Evolutionary conservation across 2,797 vertebrate species (phyloP), one percentile per base, ranked within the genome.

Genomic region (Anguilla megastoma): DNA sequence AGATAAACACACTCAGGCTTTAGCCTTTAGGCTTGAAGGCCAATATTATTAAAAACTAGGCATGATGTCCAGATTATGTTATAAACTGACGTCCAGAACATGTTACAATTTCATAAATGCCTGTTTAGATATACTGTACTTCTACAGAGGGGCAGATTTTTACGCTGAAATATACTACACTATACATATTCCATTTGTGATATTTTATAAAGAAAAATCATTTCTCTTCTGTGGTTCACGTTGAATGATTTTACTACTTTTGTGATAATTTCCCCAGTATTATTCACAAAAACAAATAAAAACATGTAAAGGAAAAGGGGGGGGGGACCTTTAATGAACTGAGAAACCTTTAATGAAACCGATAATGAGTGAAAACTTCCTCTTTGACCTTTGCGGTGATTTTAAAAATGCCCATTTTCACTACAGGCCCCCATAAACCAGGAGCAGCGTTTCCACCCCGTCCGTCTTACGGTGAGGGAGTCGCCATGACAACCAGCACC

Each of bases 401-500:
- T 60, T 33, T 33, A 41, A 60, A 36, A 48, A 16, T 12, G 36
- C 21, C 52, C 3, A 12, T 83, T 27, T 4, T 84, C 41, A 52
- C 48, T 12, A 12, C 56, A 24, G 45, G 41, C 69, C 69, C 36
- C 48, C 76, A 54, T 45, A 30, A 79, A 69, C 33, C 71, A 48
- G 7, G 56, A 83, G 85, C 85, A 36, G 56, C 33, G 48, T 24
- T 50, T 3, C 52, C 2, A 27, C 50, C 21, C 85, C 45, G 24
- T 58, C 87, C 30, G 16, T 18, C 54, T 60, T 74, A 45, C 52
- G 21, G 8, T 79, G 85, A 52, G 24, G 36, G 48, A 60, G 80
- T 90, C 41, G 30, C 45, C 87, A 88, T 90, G 89, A 84, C 85
- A 88, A 88, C 89, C 63, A 63, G 24, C 63, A 80, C 66, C 85